Conservation (phyloP, 2,797 vertebrate species). For the Cynodonichthys magdalenae region DNA sequence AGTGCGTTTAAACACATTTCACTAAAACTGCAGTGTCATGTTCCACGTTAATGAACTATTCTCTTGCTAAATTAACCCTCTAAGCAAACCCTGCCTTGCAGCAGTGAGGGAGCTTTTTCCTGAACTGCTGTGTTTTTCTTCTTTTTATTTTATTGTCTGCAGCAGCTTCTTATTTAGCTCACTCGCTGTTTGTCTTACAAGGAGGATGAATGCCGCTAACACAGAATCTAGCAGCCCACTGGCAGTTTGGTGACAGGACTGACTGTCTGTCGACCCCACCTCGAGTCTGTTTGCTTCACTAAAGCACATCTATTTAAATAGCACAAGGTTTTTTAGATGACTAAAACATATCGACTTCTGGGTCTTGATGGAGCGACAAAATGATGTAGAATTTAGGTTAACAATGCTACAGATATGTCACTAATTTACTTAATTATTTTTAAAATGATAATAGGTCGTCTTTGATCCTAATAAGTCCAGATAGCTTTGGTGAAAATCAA, state of each 20-base stretch:
- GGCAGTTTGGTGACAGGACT: conserved; percentile 22
- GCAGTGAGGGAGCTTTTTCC: conserved; percentile 6
- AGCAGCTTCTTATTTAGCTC: conserved; percentile 6
- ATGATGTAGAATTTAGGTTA: no score
- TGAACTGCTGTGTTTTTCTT: not conserved
- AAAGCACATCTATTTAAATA: conserved; percentile 4
- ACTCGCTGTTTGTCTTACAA: conserved; percentile 2
- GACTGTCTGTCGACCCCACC: conserved; percentile 6
- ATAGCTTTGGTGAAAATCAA: conserved; percentile 5
- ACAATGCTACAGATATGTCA: not conserved
- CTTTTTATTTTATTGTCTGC: conserved; percentile 4
- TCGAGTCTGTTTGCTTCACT: not conserved
- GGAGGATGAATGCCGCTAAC: conserved; percentile 3
- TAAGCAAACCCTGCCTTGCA: conserved; percentile 3
- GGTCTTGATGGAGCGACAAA: no score
- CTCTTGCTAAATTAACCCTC: conserved; percentile 1
- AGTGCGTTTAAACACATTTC: not conserved
- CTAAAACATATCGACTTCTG: not conserved
- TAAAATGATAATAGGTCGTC: not conserved
- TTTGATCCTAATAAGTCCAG: not conserved
- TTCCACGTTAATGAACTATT: not conserved
- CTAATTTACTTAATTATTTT: not conserved
- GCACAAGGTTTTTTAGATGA: not conserved
- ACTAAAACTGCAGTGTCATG: not conserved
- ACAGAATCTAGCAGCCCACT: conserved; percentile 8